Percentiles rank a stretch among this genome's conserved stretches.
These are phyloP conservation scores for Leptinotarsa peninsularis DNA, from an alignment of 2,888 invertebrate genomes.

Conservation along the genomic window DNA sequence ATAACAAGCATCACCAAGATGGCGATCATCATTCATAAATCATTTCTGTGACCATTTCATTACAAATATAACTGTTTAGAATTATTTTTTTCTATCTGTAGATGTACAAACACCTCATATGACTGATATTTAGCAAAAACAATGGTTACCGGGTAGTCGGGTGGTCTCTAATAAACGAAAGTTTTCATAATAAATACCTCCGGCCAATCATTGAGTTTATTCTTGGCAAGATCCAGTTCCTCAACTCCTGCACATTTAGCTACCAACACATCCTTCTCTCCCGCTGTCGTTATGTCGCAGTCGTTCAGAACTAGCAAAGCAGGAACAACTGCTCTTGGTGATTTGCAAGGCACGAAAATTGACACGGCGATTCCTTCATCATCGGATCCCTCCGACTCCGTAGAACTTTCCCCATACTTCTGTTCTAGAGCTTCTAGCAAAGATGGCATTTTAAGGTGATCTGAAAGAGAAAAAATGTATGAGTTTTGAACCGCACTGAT, in stretches of 20 bases:
- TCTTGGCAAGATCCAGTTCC: slow-evolving; percentile 94
- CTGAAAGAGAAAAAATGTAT: slow-evolving; percentile 35
- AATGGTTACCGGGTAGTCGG: no score
- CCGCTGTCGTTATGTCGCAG: slow-evolving; percentile 91
- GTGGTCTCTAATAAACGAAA: no score
- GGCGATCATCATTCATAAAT: no score
- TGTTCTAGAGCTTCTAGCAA: slow-evolving; percentile 89
- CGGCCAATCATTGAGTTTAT: slow-evolving; percentile 88
- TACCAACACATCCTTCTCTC: slow-evolving; percentile 82
- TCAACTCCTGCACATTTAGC: slow-evolving; percentile 91
- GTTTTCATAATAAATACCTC: slow-evolving; percentile 72
- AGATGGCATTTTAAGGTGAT: slow-evolving; percentile 79
- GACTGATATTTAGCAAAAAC: no score
- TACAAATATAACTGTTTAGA: no score
- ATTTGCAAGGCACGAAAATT: slow-evolving; percentile 87
- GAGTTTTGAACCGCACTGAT: neutral
- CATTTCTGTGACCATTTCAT: no score
- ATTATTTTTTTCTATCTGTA: no score
- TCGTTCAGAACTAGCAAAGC: slow-evolving; percentile 89
- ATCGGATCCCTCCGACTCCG: slow-evolving; percentile 71
- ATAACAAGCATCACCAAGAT: no score
- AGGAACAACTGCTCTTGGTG: slow-evolving; percentile 82
- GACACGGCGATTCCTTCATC: slow-evolving; percentile 81
- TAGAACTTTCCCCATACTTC: slow-evolving; percentile 77
- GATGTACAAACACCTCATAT: no score